Evolutionary conservation across 2,888 invertebrate genomes (phyloP), one percentile per base, ranked within the genome.

Genomic region (Plutella xylostella): DNA sequence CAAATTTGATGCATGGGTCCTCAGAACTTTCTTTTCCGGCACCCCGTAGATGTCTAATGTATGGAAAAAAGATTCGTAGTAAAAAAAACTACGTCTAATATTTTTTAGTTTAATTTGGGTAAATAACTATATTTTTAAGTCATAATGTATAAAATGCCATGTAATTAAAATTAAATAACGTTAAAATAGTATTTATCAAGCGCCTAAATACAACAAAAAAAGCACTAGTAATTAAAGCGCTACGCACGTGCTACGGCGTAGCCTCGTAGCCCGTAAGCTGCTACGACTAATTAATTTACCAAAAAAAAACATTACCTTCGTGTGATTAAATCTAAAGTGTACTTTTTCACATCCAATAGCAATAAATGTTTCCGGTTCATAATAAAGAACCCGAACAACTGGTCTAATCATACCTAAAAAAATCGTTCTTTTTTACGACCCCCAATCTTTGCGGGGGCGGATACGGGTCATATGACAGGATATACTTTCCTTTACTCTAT

Each of bases 381-480:
- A 77, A 77, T 80, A 79, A 77, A 78, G 73, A 56, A 55, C 39
- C 22, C 42, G 21, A 30, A n/a, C n/a, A n/a, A 42, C 17, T 42
- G 18, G 19, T 42, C 6, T 19, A 21, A 33, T 21, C 7, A 42
- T 28, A 17, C 14, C 79, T n/a, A 82, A 75, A 75, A 80, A 76
- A 78, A 80, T 80, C 71, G 72, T 67, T 71, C 72, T 80, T 82
- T 83, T 82, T 82, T 83, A 73, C 22, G 67, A 55, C 61, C 61
- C 54, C 61, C 75, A 66, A 71, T 72, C 74, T 67, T 69, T 65
- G 69, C 63, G 75, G 57, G 73, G 82, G 80, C 80, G 83, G 83
- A 80, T 78, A 75, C 72, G 68, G 68, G 57, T 83, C 82, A 55
- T 72, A 77, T 83, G 79, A 79, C 83, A 79, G 82, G 80, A 82